Percentiles rank a stretch among this genome's conserved stretches.
Conservation (phyloP, 2,888 invertebrate species). For the Aleiodes testaceus region DNA sequence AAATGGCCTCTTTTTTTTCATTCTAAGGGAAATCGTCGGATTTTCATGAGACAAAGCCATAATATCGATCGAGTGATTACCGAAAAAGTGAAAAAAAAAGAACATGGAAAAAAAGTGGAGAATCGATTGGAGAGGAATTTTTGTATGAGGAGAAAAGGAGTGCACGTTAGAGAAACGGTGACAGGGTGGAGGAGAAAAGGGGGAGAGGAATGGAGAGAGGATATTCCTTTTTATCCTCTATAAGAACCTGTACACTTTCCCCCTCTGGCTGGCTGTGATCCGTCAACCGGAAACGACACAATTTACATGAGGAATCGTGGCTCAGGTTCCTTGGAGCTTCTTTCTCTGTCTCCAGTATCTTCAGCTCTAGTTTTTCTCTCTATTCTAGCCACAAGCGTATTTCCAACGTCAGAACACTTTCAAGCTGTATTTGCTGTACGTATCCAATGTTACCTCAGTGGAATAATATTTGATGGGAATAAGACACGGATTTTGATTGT, state of each 20-base stretch:
- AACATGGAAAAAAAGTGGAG: not conserved
- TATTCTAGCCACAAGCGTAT: constrained; percentile 31
- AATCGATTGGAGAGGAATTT: constrained; percentile 36
- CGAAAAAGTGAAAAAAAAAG: constrained; percentile 24
- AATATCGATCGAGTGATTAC: constrained; percentile 46
- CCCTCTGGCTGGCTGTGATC: constrained; percentile 64
- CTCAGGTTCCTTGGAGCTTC: constrained; percentile 57
- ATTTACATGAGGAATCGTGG: constrained; percentile 66
- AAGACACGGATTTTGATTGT: constrained; percentile 32
- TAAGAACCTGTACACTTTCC: constrained; percentile 58
- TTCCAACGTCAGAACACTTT: constrained; percentile 37
- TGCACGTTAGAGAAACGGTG: constrained; percentile 41
- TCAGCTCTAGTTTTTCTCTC: not conserved
- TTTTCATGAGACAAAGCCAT: constrained; percentile 10
- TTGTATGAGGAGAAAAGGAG: constrained; percentile 21
- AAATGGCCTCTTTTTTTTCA: constrained; percentile 9
- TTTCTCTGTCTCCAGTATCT: constrained; percentile 25
- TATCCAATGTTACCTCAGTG: constrained; percentile 2
- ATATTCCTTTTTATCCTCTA: constrained; percentile 11
- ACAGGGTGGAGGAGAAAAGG: constrained; percentile 27
- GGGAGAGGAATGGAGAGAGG: constrained; percentile 8
- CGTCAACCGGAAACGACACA: constrained; percentile 67
- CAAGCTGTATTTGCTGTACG: constrained; percentile 42
- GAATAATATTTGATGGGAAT: constrained; percentile 43
- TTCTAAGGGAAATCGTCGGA: not conserved